Evolutionary conservation across 2,888 invertebrate genomes (phyloP), one percentile per base, ranked within the genome.

Genomic region (Pterostichus niger): DNA sequence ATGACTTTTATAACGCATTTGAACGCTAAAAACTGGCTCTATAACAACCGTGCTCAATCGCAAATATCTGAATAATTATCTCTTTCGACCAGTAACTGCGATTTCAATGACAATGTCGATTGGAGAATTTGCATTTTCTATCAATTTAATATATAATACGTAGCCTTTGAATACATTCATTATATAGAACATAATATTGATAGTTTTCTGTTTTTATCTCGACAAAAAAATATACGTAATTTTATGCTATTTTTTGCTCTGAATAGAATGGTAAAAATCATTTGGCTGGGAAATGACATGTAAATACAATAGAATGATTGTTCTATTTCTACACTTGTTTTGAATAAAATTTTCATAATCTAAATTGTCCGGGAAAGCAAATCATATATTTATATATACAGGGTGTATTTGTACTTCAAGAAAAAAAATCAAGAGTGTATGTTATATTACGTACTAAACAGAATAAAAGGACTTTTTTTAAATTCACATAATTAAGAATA

Each of bases 51-150:
- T 31, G 24, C 6, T 44, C 5, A 71, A 13, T 46, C 24, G 73
- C 73, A 73, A 49, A 49, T 49, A 44, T 17, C 31, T 71, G 46
- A 71, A 71, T 71, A 71, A 71, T 71, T 71, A 71, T 15, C 40
- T 49, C 10, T 73, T 73, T 73, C 49, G 17, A 73, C 15, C 24
- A 10, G 11, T 31, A 64, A 33, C n/a, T 73, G n/a, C 49, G 35
- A 33, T 77, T 77, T 77, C 77, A 77, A 77, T 77, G 77, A 77
- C 77, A 77, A 54, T 56, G 77, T 77, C 77, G 56, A 77, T 33
- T 33, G 33, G 17, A 52, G 52, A 75, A 77, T 77, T 77, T 77
- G 17, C 77, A 59, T 78, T 61, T 78, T 78, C 78, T 78, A 61
- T 78, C 46, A 59, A 44, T 78, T 61, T 61, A 61, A 78, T 78